Conservation (phyloP, 1,140 invertebrate species). For the Danaus melanippus region DNA sequence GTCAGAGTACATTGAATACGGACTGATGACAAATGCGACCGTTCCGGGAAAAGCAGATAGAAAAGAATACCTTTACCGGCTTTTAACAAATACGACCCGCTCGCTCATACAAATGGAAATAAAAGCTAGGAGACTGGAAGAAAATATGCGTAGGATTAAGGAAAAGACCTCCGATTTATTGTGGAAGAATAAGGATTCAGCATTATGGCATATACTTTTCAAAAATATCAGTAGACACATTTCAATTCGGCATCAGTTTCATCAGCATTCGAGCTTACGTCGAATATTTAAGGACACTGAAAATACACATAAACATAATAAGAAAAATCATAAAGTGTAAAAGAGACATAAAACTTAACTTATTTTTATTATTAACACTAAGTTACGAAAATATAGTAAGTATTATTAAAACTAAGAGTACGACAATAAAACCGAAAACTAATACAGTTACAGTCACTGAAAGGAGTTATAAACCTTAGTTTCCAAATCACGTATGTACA, state of each 20-base stretch:
- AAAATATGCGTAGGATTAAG: slow-evolving; percentile 72
- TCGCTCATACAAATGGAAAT: slow-evolving; percentile 73
- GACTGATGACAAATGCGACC: slow-evolving; percentile 52
- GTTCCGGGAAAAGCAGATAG: slow-evolving; percentile 49
- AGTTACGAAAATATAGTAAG: slow-evolving; percentile 16
- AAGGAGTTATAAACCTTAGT: slow-evolving; percentile 11
- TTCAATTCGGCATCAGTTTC: slow-evolving; percentile 66
- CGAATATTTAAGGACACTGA: slow-evolving; percentile 74
- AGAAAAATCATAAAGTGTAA: slow-evolving; percentile 17
- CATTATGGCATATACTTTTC: slow-evolving; percentile 69
- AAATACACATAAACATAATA: slow-evolving; percentile 17
- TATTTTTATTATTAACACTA: slow-evolving; percentile 5
- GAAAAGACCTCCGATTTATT: slow-evolving; percentile 70
- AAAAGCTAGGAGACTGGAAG: slow-evolving; percentile 69
- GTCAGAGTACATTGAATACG: slow-evolving; percentile 38
- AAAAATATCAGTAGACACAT: slow-evolving; percentile 71
- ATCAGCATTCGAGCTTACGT: slow-evolving; percentile 63
- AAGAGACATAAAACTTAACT: slow-evolving; percentile 7
- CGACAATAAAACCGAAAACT: slow-evolving; percentile 18
- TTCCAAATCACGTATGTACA: slow-evolving; percentile 20
- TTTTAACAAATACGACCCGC: slow-evolving; percentile 68
- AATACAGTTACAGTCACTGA: slow-evolving; percentile 14
- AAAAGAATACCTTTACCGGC: slow-evolving; percentile 65
- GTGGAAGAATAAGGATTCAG: slow-evolving; percentile 71
- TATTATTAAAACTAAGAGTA: slow-evolving; percentile 15